Evolutionary conservation across 2,797 vertebrate genomes (phyloP), one percentile per base, ranked within the genome.

Genomic region (Atherinosoma microstoma): DNA sequence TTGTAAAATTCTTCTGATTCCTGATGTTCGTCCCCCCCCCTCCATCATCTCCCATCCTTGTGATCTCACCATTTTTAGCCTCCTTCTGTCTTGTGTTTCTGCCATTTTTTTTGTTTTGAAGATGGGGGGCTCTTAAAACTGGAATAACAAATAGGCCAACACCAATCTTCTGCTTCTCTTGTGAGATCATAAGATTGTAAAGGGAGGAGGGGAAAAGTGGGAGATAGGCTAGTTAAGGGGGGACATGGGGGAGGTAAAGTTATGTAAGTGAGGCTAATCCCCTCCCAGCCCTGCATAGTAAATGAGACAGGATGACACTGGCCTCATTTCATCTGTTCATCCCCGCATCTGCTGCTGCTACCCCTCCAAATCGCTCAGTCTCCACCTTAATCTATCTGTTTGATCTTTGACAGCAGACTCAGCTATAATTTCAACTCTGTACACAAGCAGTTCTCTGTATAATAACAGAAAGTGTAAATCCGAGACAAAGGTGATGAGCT

Each of bases 201-300:
- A 56, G 29, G 51, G 66, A 60, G 45, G 30, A 65, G 45, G 56
- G 58, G 24, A 27, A 66, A 54, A 51, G 67, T 74, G 73, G 74
- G 67, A 15, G 58, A 49, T 27, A 49, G 58, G 76, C 64, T 62
- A 57, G 65, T 78, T 78, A 34, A 30, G 15, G 56, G 8, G 67
- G 60, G 71, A 67, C 67, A 68, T 3, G 65, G 32, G 70, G 58
- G 76, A 38, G 80, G 75, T 47, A 18, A 64, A 84, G 84, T 94
- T 94, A 93, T 83, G 84, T 91, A 95, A 94, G 91, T 64, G 79
- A 82, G 81, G 84, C 86, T 93, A 93, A 94, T 94, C 92, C 91
- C 83, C 87, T 91, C 81, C 85, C 89, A 88, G 75, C 80, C 80
- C 85, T 85, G 84, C 86, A 90, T 82, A 82, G 80, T 62, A 84